phyloP scores from a whole-genome alignment of 2,113 vertebrate species.

The Furnarius figulus region DNA sequence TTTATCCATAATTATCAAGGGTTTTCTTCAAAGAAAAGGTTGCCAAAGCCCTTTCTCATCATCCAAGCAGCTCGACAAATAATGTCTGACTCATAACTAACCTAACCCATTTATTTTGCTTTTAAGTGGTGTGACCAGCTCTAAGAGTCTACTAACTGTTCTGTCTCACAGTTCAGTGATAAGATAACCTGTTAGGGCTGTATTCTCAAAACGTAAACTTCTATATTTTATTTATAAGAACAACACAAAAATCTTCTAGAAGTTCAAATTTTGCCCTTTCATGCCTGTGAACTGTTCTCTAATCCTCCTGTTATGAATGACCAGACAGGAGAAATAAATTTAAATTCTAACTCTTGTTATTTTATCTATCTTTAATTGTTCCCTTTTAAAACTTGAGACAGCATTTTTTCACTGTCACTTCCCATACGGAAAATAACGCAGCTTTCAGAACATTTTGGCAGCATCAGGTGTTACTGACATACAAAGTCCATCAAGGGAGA shows the following conservation, averaged over 20 bases:
- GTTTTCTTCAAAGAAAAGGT: not conserved
- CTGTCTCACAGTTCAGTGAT: not conserved
- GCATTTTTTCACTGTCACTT: not conserved
- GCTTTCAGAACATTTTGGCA: not conserved
- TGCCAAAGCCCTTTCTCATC: not conserved
- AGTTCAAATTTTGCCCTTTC: not conserved
- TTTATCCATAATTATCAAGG: not conserved
- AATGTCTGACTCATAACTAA: not conserved
- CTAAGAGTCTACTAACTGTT: not conserved
- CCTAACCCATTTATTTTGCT: not conserved
- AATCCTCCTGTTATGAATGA: not conserved
- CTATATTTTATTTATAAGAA: not conserved
- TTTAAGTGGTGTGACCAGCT: not conserved
- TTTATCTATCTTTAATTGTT: not conserved
- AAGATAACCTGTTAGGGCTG: not conserved
- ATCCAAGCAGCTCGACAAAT: not conserved
- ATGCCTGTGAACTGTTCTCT: not conserved
- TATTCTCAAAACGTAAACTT: not conserved
- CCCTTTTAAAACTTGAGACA: not conserved
- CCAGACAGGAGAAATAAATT: not conserved
- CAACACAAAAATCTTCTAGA: not conserved
- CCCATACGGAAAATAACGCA: not conserved
- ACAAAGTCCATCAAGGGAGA: not conserved
- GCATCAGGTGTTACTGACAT: rapidly evolving
- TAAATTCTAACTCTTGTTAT: not conserved